Conservation (phyloP, 2,888 invertebrate species). For the Callosobruchus maculatus region DNA sequence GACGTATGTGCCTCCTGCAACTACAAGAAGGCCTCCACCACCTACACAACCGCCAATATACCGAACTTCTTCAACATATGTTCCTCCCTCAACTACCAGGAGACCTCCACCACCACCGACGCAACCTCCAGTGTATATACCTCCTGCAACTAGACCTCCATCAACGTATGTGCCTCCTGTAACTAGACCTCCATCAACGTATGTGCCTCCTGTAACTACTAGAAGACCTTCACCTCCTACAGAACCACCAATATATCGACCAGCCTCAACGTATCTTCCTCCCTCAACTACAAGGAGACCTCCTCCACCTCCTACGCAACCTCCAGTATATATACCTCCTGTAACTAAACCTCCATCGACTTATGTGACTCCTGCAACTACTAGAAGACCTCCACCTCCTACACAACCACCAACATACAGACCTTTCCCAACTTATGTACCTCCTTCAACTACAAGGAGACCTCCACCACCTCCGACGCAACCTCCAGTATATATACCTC, state of each 20-base stretch:
- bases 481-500: not conserved
- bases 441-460: not conserved
- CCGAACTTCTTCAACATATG: too few species aligned
- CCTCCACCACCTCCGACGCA: not conserved
- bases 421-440: not conserved
- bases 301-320: not conserved
- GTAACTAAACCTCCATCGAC: not conserved
- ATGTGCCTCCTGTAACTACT: too few species aligned
- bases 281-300: not conserved
- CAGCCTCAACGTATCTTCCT: not conserved
- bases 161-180: too few species aligned
- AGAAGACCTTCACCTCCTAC: not conserved
- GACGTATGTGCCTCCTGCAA: too few species aligned
- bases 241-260: not conserved
- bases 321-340: too few species aligned
- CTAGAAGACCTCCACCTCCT: not conserved
- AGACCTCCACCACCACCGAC: too few species aligned
- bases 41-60: too few species aligned
- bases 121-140: too few species aligned
- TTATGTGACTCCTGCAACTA: not conserved
- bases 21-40: too few species aligned
- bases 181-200: too few species aligned
- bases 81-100: too few species aligned
- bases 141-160: too few species aligned
- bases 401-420: not conserved